phyloP scores from a whole-genome alignment of 2,113 vertebrate species.

The Craseonycteris thonglongyai region DNA sequence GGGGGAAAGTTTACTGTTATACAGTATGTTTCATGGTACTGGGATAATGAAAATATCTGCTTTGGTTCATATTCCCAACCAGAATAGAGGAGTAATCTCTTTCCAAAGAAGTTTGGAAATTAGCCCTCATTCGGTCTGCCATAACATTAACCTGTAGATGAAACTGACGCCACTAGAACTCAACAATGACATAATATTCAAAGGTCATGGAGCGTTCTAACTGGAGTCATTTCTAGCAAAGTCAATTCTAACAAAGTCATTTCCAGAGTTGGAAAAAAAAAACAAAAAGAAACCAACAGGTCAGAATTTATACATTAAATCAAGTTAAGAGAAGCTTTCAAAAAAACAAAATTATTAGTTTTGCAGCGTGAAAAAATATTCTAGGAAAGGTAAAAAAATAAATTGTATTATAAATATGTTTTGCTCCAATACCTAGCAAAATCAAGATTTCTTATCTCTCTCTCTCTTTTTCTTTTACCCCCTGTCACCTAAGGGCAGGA shows the following conservation, averaged over 20 bases:
- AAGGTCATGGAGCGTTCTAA: neutral
- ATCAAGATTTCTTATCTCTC: neutral
- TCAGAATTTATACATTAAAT: slow-evolving; percentile 23
- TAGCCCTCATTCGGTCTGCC: neutral
- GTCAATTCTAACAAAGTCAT: neutral
- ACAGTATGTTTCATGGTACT: neutral
- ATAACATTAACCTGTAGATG: neutral
- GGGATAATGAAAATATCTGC: neutral
- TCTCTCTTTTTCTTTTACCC: neutral
- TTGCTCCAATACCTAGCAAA: slow-evolving; percentile 7
- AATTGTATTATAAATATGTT: slow-evolving; percentile 39
- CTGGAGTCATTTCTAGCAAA: no score
- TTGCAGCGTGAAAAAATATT: slow-evolving; percentile 19
- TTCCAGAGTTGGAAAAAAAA: neutral
- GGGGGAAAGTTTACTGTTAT: neutral
- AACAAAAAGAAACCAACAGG: neutral
- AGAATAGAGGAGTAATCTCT: neutral
- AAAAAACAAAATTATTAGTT: slow-evolving; percentile 40
- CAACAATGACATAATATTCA: neutral
- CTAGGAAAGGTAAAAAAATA: slow-evolving; percentile 13
- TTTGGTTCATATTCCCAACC: neutral
- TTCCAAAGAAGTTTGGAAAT: neutral
- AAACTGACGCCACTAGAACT: neutral
- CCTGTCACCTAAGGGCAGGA: neutral
- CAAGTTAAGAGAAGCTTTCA: slow-evolving; percentile 30